These are phyloP conservation scores for Istiophorus platypterus DNA, from an alignment of 2,113 vertebrate genomes.

Conservation along the genomic window DNA sequence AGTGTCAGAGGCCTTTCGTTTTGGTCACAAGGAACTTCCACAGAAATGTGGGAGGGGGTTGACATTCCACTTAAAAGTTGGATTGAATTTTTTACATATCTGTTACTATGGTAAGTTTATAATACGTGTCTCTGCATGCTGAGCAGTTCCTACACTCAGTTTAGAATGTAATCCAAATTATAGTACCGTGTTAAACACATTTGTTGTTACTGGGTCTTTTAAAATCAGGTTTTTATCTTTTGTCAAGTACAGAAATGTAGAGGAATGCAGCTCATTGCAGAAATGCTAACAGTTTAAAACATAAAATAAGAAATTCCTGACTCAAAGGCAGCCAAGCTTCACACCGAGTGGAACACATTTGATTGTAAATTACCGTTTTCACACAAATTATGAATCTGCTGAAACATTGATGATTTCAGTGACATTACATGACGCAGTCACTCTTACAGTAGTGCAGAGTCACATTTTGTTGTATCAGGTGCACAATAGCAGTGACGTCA, in stretches of 20 bases:
- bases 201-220: neutral
- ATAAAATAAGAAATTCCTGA: neutral
- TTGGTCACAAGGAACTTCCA: too few relatives aligned
- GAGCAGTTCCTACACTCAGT: too few relatives aligned
- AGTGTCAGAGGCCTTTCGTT: too few relatives aligned
- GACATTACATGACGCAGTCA: neutral
- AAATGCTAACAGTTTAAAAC: neutral
- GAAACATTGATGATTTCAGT: neutral
- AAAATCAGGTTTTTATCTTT: neutral
- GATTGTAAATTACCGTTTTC: neutral
- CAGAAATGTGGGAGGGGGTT: too few relatives aligned
- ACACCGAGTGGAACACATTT: neutral
- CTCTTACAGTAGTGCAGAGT: constrained; percentile 20
- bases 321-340: neutral
- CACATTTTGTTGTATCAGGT: constrained; percentile 16
- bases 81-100: neutral
- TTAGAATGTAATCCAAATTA: neutral
- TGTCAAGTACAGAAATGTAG: neutral
- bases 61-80: too few relatives aligned
- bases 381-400: neutral
- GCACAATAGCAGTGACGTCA: constrained; percentile 37
- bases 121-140: too few relatives aligned
- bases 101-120: too few relatives aligned
- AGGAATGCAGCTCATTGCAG: neutral
- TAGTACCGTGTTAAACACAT: neutral